Base-by-base conservation (phyloP, 2,797 vertebrate genomes). In the Enteromius afrohamiltoni region DNA sequence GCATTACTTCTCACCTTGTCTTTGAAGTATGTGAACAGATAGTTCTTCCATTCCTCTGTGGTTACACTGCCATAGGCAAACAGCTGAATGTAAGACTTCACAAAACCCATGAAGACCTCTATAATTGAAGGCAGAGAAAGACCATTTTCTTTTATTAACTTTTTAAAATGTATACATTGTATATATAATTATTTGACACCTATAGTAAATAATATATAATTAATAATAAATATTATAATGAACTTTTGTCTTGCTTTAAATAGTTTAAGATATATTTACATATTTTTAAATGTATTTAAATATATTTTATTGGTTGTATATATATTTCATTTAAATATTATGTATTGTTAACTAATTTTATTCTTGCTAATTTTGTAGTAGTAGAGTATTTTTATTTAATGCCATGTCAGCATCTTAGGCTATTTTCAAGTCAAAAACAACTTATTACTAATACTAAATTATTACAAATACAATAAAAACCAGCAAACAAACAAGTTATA, bases 91-190 rank as follows among this genome's bases (percentile, higher is more conserved):
- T 99, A 99, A 1, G 96, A 95, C 93, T 97, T 99, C 85, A 99
- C 89, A 68, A 99, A 99, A n/a, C 96, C 97, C 90, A 98, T 96
- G 91, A 99, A 99, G 85, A 98, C 91, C 92, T 98, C 98, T 99
- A 90, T 10, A 73, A 86, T 14, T 4, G 78, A n/a, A 85, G 21
- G 23, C 4, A 81, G 21, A 60, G 4, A 64, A 23, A 42, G 26
- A 23, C 10, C 10, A 58, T 58, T 58, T 58, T 23, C n/a, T 58
- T 58, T 23, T 11, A 58, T 21, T 1, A 67, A n/a, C n/a, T 34
- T 67, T 37, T 67, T 3, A 16, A 70, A 10, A 10, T 55, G n/a
- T 19, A 34, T 3, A 19, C 8, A 8, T 65, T 65, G 3, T 65
- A 19, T 11, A 10, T 65, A 65, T 34, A 19, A 58, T 11, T 9